Evolutionary conservation across 30 jellyfish, hydroid and myxozoan genomes (phyloP).

Genomic region (Pseudorhiza aurosa): DNA sequence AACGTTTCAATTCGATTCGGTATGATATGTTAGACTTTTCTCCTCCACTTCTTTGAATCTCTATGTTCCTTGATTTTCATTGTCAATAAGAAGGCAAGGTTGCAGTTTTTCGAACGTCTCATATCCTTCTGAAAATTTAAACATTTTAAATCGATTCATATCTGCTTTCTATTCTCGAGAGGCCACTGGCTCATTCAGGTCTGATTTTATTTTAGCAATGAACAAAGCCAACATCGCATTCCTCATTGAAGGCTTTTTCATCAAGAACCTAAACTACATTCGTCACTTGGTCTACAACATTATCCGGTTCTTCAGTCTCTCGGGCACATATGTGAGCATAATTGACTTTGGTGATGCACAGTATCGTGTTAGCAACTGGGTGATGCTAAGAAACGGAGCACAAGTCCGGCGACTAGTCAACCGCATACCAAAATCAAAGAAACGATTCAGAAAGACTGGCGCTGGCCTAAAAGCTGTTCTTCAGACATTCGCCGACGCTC

Average conservation of each 20-base stretch:
- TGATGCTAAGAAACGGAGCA: slow-evolving; percentile 70
- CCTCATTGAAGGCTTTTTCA: slow-evolving; percentile 83
- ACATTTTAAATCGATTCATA: too few relatives aligned
- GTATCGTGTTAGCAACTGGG: slow-evolving; percentile 78
- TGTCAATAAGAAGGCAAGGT: too few relatives aligned
- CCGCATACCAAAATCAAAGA: slow-evolving; percentile 85
- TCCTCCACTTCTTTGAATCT: too few relatives aligned
- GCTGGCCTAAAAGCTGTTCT: slow-evolving; percentile 77
- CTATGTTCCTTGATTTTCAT: too few relatives aligned
- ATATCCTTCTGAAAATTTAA: too few relatives aligned
- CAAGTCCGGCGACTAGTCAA: slow-evolving; percentile 71
- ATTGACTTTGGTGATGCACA: slow-evolving; percentile 85
- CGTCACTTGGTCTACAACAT: slow-evolving; percentile 89
- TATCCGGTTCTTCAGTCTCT: slow-evolving; percentile 78
- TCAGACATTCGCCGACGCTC: slow-evolving; percentile 79
- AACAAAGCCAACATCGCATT: slow-evolving; percentile 86
- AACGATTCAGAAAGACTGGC: slow-evolving; percentile 79
- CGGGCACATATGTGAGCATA: slow-evolving; percentile 87
- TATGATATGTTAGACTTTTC: too few relatives aligned
- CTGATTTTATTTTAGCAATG: background rate
- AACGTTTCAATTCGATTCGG: too few relatives aligned
- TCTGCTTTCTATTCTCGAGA: too few relatives aligned
- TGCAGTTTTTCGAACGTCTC: too few relatives aligned
- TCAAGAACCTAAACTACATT: slow-evolving; percentile 75
- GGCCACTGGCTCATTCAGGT: too few relatives aligned